Conservation (phyloP, 1,140 invertebrate genomes). For the Zaprionus africanus region DNA sequence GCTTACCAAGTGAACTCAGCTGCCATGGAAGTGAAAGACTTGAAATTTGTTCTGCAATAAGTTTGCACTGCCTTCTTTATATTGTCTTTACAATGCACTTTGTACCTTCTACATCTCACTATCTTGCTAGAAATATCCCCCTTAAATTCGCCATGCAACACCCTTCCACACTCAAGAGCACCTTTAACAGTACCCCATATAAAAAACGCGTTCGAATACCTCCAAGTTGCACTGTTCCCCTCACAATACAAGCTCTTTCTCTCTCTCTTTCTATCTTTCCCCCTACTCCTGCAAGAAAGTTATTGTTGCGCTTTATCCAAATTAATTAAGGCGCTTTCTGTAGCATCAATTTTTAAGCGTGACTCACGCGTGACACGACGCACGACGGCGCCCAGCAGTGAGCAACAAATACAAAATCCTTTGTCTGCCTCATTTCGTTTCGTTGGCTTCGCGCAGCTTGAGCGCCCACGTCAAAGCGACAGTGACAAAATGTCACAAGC, state of each 20-base stretch:
- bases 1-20: too few relatives aligned
- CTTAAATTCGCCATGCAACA: not conserved
- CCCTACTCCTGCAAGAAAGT: not conserved
- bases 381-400: constrained; percentile 5
- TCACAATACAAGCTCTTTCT: too few relatives aligned
- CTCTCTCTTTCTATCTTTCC: too few relatives aligned
- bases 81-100: too few relatives aligned
- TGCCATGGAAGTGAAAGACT: too few relatives aligned
- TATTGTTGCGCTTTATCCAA: constrained; percentile 2
- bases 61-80: too few relatives aligned
- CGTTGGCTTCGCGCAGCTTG: not conserved
- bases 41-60: too few relatives aligned
- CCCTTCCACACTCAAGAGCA: not conserved
- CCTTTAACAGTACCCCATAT: not conserved
- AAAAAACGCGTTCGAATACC: not conserved
- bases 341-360: constrained; percentile 10
- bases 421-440: constrained; percentile 12
- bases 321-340: constrained; percentile 29
- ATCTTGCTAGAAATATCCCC: too few relatives aligned
- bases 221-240: not conserved
- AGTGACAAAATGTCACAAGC: constrained; percentile 46
- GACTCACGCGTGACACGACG: constrained; percentile 44
- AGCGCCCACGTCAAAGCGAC: constrained; percentile 13
- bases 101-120: too few relatives aligned
- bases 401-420: not conserved